Evolutionary conservation across 2,113 vertebrate genomes (phyloP).

Genomic region (Rhipidura dahli): DNA sequence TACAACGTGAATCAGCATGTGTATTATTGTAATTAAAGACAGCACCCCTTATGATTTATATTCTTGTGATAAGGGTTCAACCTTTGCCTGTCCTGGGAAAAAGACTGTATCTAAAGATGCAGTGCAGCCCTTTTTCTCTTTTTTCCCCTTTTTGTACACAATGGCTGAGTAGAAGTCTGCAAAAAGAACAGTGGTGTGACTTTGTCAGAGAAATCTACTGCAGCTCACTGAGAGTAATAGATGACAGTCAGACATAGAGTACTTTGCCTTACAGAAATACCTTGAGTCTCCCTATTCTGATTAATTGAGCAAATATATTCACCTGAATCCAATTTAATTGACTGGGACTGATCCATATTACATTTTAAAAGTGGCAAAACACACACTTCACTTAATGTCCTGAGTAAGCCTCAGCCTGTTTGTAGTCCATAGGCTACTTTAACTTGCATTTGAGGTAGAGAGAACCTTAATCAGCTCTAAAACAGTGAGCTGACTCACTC

Average conservation of each 20-base stretch:
- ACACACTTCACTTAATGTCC: background rate
- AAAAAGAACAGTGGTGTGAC: background rate
- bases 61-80: background rate
- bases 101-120: background rate
- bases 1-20: background rate
- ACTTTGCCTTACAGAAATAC: background rate
- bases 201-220: background rate
- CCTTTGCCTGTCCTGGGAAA: background rate
- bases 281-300: background rate
- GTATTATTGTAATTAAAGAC: background rate
- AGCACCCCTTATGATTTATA: background rate
- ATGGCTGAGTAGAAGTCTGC: background rate
- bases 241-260: background rate
- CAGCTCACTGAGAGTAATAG: background rate
- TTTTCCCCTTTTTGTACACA: background rate
- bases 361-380: background rate
- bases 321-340: background rate
- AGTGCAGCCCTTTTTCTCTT: background rate
- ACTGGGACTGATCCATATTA: background rate
- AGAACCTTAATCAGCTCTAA: background rate
- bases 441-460: background rate
- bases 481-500: background rate
- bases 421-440: background rate
- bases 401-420: background rate
- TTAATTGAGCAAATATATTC: background rate